phyloP scores from a whole-genome alignment of 2,888 invertebrate genomes.

The Sinodicranocentrus sp. region DNA sequence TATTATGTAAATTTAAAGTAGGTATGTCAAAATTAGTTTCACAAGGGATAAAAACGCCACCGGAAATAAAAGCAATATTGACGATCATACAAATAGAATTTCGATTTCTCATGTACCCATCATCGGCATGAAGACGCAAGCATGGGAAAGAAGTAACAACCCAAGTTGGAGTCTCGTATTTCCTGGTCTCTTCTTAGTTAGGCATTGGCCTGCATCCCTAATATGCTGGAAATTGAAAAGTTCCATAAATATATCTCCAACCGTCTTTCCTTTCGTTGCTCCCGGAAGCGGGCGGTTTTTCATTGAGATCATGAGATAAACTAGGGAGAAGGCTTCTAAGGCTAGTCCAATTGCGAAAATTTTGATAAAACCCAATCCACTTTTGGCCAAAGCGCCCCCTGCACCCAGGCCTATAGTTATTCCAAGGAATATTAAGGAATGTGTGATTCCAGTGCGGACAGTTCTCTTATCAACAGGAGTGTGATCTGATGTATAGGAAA shows the following conservation, averaged over 20 bases:
- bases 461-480: slow-evolving; percentile 86
- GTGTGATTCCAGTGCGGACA: slow-evolving; percentile 88
- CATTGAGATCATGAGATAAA: slow-evolving; percentile 77
- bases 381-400: slow-evolving; percentile 86
- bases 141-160: slow-evolving; percentile 83
- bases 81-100: too few species aligned
- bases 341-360: slow-evolving; percentile 77
- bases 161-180: slow-evolving; percentile 83
- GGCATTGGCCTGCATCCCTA: slow-evolving; percentile 82
- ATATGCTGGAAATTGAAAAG: slow-evolving; percentile 72
- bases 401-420: slow-evolving; percentile 90
- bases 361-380: slow-evolving; percentile 76
- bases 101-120: slow-evolving; percentile 72
- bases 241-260: slow-evolving; percentile 63
- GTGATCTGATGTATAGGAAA: slow-evolving; percentile 91
- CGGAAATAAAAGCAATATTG: too few species aligned
- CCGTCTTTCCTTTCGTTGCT: slow-evolving; percentile 66
- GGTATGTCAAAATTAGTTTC: too few species aligned
- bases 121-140: slow-evolving; percentile 68
- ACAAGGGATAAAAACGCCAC: too few species aligned
- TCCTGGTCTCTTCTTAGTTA: slow-evolving; percentile 82
- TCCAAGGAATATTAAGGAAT: slow-evolving; percentile 89
- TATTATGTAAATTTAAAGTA: slow-evolving; percentile 1
- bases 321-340: slow-evolving; percentile 77
- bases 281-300: slow-evolving; percentile 66